Evolutionary conservation across 2,888 invertebrate species (phyloP).

Genomic region (Luperina nickerlii): DNA sequence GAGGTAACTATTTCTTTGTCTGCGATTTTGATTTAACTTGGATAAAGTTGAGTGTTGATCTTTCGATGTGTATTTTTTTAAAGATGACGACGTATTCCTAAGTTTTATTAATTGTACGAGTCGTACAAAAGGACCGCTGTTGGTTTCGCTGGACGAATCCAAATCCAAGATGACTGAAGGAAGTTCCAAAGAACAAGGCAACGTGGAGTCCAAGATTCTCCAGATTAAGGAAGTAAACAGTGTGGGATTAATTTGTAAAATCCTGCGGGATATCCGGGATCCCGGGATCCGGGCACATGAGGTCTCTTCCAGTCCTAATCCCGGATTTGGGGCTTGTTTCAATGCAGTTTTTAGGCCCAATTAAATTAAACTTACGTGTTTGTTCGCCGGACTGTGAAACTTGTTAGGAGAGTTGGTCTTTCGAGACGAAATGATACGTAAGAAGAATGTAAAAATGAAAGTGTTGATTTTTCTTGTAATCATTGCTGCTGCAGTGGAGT

Average conservation of each 20-base stretch:
- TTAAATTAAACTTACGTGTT: conserved; percentile 63
- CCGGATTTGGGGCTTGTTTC: conserved; percentile 52
- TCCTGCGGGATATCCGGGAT: conserved; percentile 42
- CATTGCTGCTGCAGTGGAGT: neutral
- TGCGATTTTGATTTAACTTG: neutral
- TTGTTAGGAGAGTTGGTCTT: conserved; percentile 22
- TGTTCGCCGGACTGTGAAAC: conserved; percentile 23
- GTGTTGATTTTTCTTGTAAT: neutral
- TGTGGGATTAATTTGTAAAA: conserved; percentile 54
- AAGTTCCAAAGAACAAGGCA: conserved; percentile 33
- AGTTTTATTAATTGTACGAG: neutral
- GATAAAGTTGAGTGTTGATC: neutral
- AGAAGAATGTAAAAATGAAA: conserved; percentile 2
- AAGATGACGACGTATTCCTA: neutral
- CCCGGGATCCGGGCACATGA: conserved; percentile 36
- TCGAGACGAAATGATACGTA: conserved; percentile 7
- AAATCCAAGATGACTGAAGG: conserved; percentile 15
- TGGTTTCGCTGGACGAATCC: neutral
- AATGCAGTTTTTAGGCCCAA: conserved; percentile 52
- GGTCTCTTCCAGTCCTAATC: conserved; percentile 55
- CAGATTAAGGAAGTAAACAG: conserved; percentile 62
- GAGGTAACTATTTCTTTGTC: too few species aligned
- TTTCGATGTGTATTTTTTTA: neutral
- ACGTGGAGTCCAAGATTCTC: conserved; percentile 40
- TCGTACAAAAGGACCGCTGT: neutral